Percentiles rank a stretch among this genome's conserved stretches.
phyloP scores from a whole-genome alignment of 2,113 vertebrate species.

The Aspidoscelis tigris region DNA sequence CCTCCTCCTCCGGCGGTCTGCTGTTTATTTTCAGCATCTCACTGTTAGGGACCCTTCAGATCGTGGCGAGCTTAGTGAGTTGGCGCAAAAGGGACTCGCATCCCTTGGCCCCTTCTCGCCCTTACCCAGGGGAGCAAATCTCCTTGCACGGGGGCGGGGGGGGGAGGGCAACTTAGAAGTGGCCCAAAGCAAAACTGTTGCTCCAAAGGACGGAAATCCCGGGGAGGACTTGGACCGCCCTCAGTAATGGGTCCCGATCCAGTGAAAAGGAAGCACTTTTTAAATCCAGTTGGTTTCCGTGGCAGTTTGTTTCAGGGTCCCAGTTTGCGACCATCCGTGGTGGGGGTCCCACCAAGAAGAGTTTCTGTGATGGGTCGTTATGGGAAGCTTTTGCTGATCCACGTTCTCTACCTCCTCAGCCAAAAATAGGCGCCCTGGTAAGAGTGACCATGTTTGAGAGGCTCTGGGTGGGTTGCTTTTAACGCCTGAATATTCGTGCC shows the following conservation, averaged over 20 bases:
- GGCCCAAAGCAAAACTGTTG: no score
- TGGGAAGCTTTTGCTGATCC: neutral
- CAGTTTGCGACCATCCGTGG: no score
- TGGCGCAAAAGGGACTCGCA: no score
- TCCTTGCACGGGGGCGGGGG: no score
- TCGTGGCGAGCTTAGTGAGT: no score
- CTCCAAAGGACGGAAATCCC: no score
- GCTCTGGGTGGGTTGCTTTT: slow-evolving; percentile 42
- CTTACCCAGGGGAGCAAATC: no score
- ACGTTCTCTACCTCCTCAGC: neutral
- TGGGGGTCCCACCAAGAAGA: neutral
- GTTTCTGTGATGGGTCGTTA: neutral
- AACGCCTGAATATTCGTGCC: slow-evolving; percentile 55
- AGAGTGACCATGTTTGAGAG: neutral
- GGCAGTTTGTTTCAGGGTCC: neutral
- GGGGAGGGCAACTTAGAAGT: no score
- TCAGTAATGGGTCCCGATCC: no score
- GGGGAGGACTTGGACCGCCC: no score
- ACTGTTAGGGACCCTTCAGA: neutral
- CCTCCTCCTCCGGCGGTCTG: neutral
- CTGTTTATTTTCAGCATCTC: neutral
- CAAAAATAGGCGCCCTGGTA: neutral
- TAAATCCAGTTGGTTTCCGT: neutral
- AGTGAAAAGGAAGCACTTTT: neutral
- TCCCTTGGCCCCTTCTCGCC: no score